phyloP scores from a whole-genome alignment of 2,113 vertebrate genomes.

The Microcebus lehilahytsara region DNA sequence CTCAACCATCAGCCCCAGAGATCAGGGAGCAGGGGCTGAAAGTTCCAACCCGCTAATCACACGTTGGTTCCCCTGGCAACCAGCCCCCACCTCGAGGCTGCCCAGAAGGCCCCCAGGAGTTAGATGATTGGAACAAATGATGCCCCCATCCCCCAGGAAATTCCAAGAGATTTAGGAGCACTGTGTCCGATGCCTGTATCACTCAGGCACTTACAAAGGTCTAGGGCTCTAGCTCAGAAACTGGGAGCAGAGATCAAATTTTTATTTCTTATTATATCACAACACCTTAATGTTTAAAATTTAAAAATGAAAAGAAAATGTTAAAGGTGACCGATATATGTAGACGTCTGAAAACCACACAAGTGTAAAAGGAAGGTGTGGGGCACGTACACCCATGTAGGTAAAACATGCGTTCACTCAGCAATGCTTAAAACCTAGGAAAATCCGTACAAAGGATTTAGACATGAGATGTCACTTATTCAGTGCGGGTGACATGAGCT shows the following conservation, averaged over 20 bases:
- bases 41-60: neutral
- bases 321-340: rapidly evolving
- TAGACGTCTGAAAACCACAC: neutral
- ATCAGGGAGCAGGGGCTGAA: neutral
- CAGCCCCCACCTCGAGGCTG: too few relatives aligned
- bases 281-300: neutral
- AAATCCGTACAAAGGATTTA: neutral
- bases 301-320: neutral
- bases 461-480: neutral
- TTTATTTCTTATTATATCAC: neutral
- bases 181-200: too few relatives aligned
- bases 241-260: neutral
- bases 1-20: neutral
- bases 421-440: neutral
- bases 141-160: too few relatives aligned
- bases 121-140: too few relatives aligned
- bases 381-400: neutral
- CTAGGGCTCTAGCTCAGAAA: neutral
- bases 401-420: neutral
- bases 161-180: neutral
- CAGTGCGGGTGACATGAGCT: too few relatives aligned
- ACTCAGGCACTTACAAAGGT: too few relatives aligned
- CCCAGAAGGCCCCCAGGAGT: too few relatives aligned
- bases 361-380: neutral
- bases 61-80: neutral